These are phyloP conservation scores for Xylocopa sonorina DNA, from an alignment of 1,140 invertebrate genomes.

Conservation along the genomic window DNA sequence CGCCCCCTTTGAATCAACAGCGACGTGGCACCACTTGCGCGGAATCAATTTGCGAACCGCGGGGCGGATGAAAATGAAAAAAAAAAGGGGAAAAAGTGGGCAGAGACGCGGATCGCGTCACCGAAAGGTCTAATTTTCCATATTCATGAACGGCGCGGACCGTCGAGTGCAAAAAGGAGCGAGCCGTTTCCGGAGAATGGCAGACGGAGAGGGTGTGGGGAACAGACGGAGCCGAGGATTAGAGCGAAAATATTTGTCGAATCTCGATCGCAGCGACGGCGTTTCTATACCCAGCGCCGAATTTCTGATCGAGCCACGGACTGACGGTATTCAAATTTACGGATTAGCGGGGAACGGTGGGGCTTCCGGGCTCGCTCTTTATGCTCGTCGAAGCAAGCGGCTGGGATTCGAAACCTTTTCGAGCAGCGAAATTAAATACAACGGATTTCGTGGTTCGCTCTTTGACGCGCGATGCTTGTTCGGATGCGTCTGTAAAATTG, in stretches of 20 bases:
- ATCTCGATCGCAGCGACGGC: slow-evolving; percentile 1
- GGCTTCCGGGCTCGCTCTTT: background rate
- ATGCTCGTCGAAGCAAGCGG: background rate
- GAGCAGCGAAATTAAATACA: slow-evolving; percentile 9
- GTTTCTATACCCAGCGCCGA: slow-evolving; percentile 1
- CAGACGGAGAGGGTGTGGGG: background rate
- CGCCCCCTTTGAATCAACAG: slow-evolving; percentile 50
- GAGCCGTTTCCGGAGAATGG: background rate
- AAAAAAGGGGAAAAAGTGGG: background rate
- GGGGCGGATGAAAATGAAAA: background rate
- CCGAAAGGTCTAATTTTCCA: slow-evolving; percentile 69
- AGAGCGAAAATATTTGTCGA: slow-evolving; percentile 58
- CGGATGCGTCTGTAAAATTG: background rate
- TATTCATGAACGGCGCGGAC: slow-evolving; percentile 61
- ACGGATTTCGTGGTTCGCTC: background rate
- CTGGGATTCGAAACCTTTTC: background rate
- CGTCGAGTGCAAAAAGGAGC: slow-evolving; percentile 15
- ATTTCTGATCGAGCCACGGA: slow-evolving; percentile 33
- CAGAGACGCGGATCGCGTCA: slow-evolving; percentile 1
- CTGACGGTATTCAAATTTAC: slow-evolving; percentile 37
- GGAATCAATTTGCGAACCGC: slow-evolving; percentile 64
- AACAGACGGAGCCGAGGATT: slow-evolving; percentile 39
- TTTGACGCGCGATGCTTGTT: background rate
- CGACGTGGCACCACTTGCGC: slow-evolving; percentile 52
- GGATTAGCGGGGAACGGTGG: slow-evolving; percentile 4